phyloP scores from a whole-genome alignment of 2,113 vertebrate species.

The Cervus canadensis region DNA sequence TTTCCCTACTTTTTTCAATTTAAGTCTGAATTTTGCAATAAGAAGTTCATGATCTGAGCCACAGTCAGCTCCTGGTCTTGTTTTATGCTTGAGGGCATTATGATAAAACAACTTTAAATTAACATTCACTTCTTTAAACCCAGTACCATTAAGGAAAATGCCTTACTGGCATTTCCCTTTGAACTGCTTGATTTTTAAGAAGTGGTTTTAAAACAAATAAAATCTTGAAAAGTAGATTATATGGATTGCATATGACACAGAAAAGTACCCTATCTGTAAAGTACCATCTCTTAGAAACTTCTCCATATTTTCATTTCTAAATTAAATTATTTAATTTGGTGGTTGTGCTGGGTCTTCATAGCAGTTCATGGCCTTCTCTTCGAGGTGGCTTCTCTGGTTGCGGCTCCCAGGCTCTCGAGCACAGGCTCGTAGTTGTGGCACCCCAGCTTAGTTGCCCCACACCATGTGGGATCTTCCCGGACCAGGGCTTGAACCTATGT shows the following conservation, averaged over 20 bases:
- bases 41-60: background rate
- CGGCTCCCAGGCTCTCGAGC: background rate
- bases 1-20: background rate
- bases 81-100: background rate
- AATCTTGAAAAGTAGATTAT: background rate
- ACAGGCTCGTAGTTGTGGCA: background rate
- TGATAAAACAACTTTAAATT: background rate
- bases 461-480: background rate
- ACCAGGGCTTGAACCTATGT: background rate
- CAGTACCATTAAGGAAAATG: background rate
- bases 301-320: background rate
- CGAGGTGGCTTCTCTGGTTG: background rate
- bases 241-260: background rate
- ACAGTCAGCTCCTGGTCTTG: background rate
- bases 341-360: accelerated
- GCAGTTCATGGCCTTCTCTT: background rate
- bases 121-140: background rate
- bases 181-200: background rate
- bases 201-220: background rate
- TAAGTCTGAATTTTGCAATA: background rate
- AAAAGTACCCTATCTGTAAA: background rate
- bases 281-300: background rate
- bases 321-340: background rate
- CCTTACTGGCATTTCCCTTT: background rate
- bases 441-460: background rate